Percentiles rank a stretch among this genome's conserved stretches.
These are phyloP conservation scores for Linnaemya vulpina DNA, from an alignment of 2,888 invertebrate genomes.

Conservation along the genomic window DNA sequence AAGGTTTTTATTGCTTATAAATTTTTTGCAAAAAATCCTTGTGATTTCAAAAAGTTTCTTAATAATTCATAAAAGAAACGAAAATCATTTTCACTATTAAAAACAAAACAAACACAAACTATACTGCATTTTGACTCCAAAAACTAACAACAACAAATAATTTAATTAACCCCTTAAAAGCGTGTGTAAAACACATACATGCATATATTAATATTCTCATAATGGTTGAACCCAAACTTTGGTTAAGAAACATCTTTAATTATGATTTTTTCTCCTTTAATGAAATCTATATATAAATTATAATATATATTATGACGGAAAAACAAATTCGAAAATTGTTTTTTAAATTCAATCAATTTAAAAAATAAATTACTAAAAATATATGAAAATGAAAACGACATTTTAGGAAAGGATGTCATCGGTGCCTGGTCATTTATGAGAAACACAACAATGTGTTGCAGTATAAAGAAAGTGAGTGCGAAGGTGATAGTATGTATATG, in stretches of 20 bases:
- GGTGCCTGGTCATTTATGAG: constrained; percentile 97
- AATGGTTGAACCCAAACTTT: constrained; percentile 1
- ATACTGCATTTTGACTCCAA: constrained; percentile 12
- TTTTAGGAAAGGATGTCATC: constrained; percentile 94
- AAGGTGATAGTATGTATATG: constrained; percentile 84
- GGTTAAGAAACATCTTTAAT: constrained; percentile 30
- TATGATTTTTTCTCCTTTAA: constrained; percentile 33
- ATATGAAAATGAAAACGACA: constrained; percentile 74
- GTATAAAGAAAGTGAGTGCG: constrained; percentile 98
- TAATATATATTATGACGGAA: neutral
- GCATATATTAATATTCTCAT: constrained; percentile 7
- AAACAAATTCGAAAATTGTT: constrained; percentile 11
- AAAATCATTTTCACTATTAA: constrained; percentile 4
- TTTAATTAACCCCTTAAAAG: constrained; percentile 28
- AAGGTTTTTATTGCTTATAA: neutral
- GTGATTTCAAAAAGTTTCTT: neutral
- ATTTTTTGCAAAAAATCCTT: constrained; percentile 40
- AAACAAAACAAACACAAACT: neutral
- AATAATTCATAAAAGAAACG: neutral
- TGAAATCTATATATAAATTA: constrained; percentile 38
- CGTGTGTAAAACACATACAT: constrained; percentile 18
- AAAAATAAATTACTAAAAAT: constrained; percentile 66
- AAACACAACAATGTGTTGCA: constrained; percentile 97
- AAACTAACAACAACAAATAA: constrained; percentile 25
- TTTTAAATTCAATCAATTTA: constrained; percentile 20